Percentiles rank a stretch among this genome's conserved stretches.
phyloP scores from a whole-genome alignment of 1,140 invertebrate genomes.

The Drosophila eugracilis region DNA sequence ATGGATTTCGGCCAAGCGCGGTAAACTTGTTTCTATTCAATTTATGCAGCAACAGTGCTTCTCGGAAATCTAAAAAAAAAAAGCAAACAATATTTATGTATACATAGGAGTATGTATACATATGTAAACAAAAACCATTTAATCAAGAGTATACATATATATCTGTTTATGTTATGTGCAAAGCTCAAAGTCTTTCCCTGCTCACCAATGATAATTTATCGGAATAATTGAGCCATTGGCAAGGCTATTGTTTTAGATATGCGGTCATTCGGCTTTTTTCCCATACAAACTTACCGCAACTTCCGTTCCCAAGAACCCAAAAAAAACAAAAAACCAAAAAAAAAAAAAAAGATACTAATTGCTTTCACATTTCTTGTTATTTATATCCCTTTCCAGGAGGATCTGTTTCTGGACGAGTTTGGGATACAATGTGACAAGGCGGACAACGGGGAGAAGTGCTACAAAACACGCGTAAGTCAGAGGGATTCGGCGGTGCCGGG shows the following conservation, averaged over 20 bases:
- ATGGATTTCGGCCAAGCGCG: neutral
- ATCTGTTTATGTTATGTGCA: neutral
- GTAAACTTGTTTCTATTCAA: conserved; percentile 27
- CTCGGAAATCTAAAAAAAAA: conserved; percentile 12
- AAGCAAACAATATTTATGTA: neutral
- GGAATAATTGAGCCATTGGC: conserved; percentile 11
- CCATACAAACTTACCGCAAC: conserved; percentile 17
- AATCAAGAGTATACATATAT: neutral
- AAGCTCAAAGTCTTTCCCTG: conserved; percentile 2
- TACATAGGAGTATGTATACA: too few relatives aligned
- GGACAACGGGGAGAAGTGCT: conserved; percentile 73
- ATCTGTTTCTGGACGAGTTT: conserved; percentile 76
- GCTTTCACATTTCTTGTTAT: conserved; percentile 24
- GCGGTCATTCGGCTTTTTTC: conserved; percentile 8
- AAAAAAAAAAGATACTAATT: conserved; percentile 10
- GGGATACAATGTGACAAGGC: conserved; percentile 72
- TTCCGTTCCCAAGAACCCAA: conserved; percentile 38
- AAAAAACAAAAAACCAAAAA: neutral
- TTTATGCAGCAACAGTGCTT: conserved; percentile 19
- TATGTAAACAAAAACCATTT: conserved; percentile 4
- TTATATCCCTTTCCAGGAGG: conserved; percentile 67
- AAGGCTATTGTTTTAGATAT: conserved; percentile 1
- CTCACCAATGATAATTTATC: conserved; percentile 17
- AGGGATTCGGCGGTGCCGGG: conserved; percentile 24
- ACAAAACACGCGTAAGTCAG: conserved; percentile 69